Base-by-base conservation (phyloP, 1,140 invertebrate species). In the Cephus cinctus region DNA sequence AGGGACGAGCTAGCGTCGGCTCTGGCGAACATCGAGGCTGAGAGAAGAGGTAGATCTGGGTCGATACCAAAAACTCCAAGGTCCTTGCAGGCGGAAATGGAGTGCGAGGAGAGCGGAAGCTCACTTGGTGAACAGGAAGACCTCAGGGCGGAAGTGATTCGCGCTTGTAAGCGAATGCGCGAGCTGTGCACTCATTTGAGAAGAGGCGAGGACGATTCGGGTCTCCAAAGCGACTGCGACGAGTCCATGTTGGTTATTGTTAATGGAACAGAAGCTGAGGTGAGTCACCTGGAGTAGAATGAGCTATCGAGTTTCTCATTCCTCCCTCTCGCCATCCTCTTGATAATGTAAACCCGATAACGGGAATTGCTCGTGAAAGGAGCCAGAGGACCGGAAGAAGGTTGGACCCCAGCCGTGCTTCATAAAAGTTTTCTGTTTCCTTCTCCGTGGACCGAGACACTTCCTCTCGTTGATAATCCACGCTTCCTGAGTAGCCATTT, bases 51-150 rank as follows among this genome's bases (percentile, higher is more conserved):
- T 4, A 65, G 69, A 61, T 73, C 70, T 9, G 61, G 63, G 43
- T 73, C 70, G 49, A 71, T 71, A 60, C 69, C 68, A 36, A 69
- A 61, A 40, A 60, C 73, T 22, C 72, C 73, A n/a, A 69, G 81
- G 45, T 87, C 86, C 20, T 73, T 88, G 45, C 83, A 86, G 56
- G 85, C 86, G 51, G 87, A 88, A 78, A 86, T 89, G 86, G 86
- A 88, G 62, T 81, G 85, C 43, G 84, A 85, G 50, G 81, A 83
- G 50, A 78, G 76, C 41, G 68, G 63, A 51, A 67, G 65, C 45
- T 78, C 78, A 38, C 69, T 80, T 20, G 73, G 76, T 19, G 81
- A 84, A 47, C 69, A 84, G 1, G 82, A 86, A 46, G 70, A 86
- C 49, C 77, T 88, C 27, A 77, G 83, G 54, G 80, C 80, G 59